phyloP scores from a whole-genome alignment of 2,888 invertebrate species.

The Linnaemya vulpina region DNA sequence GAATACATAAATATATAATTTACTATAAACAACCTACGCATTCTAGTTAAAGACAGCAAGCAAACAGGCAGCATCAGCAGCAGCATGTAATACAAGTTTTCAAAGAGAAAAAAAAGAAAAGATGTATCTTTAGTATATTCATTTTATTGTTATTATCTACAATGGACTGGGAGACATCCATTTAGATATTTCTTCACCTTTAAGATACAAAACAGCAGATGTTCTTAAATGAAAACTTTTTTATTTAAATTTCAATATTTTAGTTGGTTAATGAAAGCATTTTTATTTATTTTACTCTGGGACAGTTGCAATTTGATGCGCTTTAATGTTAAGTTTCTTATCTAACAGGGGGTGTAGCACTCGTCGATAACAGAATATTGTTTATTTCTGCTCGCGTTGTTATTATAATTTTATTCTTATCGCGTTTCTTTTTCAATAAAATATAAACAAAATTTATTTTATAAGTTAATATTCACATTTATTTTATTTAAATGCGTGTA shows the following conservation, averaged over 20 bases:
- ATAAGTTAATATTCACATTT: too few species aligned
- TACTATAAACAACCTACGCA: slow-evolving; percentile 61
- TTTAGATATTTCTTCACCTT: slow-evolving; percentile 30
- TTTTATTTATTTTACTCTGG: not conserved
- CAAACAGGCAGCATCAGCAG: too few species aligned
- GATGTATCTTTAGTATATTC: slow-evolving; percentile 24
- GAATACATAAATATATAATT: slow-evolving; percentile 43
- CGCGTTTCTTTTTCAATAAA: too few species aligned
- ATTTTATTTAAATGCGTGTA: too few species aligned
- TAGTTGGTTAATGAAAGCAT: not conserved
- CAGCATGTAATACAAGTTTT: slow-evolving; percentile 56
- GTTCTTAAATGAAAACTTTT: not conserved
- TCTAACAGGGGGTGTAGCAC: too few species aligned
- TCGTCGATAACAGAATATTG: too few species aligned
- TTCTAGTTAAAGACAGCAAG: slow-evolving; percentile 45
- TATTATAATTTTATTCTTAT: too few species aligned
- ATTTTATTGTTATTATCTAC: slow-evolving; percentile 48
- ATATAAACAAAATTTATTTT: too few species aligned
- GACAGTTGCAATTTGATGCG: not conserved
- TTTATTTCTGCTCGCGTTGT: too few species aligned
- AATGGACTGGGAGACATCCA: slow-evolving; percentile 25
- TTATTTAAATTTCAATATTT: not conserved
- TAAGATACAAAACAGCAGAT: slow-evolving; percentile 2
- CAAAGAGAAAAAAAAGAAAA: not conserved
- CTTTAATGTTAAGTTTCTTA: too few species aligned